These are phyloP conservation scores for Sarcophaga variegata DNA, from an alignment of 2,888 invertebrate genomes.

Conservation along the genomic window DNA sequence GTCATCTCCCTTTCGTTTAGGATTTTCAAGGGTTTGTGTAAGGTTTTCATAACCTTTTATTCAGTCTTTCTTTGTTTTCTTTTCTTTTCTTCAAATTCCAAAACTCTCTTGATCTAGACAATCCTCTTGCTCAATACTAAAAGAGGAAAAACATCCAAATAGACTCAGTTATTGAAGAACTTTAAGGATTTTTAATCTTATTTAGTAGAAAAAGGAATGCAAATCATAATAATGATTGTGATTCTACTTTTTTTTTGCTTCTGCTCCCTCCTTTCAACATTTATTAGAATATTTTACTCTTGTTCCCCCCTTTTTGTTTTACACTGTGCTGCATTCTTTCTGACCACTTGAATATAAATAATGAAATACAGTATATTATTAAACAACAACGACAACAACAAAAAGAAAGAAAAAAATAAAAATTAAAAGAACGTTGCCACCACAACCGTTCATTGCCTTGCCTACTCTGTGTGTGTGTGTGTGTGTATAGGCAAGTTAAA, in stretches of 20 bases:
- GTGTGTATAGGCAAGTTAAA: conserved; percentile 48
- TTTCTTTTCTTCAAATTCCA: too few species aligned
- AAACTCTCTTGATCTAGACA: too few species aligned
- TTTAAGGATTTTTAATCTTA: too few species aligned
- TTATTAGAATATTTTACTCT: background rate
- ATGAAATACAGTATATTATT: conserved; percentile 19
- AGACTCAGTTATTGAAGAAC: too few species aligned
- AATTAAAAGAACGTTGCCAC: background rate
- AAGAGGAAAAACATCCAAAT: too few species aligned
- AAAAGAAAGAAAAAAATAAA: background rate
- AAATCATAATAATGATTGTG: background rate
- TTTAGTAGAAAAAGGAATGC: background rate
- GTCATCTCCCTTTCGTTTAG: too few species aligned
- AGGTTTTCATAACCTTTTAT: too few species aligned
- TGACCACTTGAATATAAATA: conserved; percentile 51
- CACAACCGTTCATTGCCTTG: background rate
- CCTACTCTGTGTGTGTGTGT: background rate
- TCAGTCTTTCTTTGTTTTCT: too few species aligned
- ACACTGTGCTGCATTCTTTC: background rate
- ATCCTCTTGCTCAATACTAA: too few species aligned
- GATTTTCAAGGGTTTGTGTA: too few species aligned
- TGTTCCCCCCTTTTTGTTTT: background rate
- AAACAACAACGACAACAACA: background rate
- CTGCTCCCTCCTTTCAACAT: background rate
- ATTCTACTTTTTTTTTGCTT: background rate